Percentiles rank a stretch among this genome's conserved stretches.
Conservation (phyloP, 2,113 vertebrate genomes). For the Megaceryle maxima region DNA sequence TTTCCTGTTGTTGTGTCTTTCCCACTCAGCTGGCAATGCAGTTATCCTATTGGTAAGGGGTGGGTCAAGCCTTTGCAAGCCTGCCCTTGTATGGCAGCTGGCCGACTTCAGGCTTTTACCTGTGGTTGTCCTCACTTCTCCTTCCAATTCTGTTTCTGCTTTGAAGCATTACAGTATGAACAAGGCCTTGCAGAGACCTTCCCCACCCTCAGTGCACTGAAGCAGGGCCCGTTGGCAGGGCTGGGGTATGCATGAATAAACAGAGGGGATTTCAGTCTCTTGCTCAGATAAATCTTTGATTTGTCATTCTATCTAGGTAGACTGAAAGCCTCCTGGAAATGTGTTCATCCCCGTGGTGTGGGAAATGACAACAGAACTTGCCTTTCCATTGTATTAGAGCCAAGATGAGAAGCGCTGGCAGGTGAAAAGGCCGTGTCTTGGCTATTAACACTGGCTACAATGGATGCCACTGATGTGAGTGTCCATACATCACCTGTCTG, state of each 20-base stretch:
- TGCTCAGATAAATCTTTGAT: not conserved
- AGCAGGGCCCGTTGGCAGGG: not conserved
- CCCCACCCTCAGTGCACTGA: not conserved
- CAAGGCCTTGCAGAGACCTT: not conserved
- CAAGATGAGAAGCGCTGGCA: not conserved
- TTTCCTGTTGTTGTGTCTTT: not conserved
- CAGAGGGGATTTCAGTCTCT: not conserved
- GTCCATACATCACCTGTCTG: not conserved
- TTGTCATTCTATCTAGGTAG: not conserved
- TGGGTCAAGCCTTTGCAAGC: not conserved
- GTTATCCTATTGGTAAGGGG: not conserved
- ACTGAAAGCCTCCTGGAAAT: not conserved
- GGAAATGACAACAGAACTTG: not conserved
- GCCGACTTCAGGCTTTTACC: not conserved
- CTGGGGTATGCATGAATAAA: not conserved
- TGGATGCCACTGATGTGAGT: not conserved
- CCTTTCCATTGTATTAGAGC: not conserved
- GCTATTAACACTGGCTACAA: not conserved
- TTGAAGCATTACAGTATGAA: not conserved
- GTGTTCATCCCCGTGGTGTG: not conserved
- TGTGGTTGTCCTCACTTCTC: not conserved
- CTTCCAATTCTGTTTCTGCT: not conserved
- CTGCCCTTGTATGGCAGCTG: not conserved
- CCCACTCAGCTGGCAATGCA: not conserved
- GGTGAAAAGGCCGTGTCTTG: not conserved